Base-by-base conservation (phyloP, 1,140 invertebrate genomes). In the Samia ricini region DNA sequence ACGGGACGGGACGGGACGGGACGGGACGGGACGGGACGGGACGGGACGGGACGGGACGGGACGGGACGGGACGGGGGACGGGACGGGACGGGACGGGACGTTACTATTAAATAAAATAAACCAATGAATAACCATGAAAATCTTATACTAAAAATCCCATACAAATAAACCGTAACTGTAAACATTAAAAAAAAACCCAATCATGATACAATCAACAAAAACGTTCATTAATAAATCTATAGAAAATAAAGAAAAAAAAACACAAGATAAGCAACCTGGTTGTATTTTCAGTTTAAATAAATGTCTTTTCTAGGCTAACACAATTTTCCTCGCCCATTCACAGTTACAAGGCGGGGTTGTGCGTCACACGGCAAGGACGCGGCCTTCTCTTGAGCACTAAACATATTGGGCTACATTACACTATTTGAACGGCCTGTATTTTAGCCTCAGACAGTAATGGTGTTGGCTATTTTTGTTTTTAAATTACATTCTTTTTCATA, bases 321-420 rank as follows among this genome's bases (percentile, higher is more conserved):
- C 49, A 51, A 68, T 63, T 68, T 60, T 60, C 59, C 23, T 48
- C 42, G 58, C 58, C 58, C 73, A 74, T 77, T 81, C 68, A 77
- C 60, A 26, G 56, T 54, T 52, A 55, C 81, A 83, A 83, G 83
- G 81, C 74, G 61, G 63, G 54, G 22, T 60, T 55, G 73, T 81
- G 76, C 83, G 83, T 85, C 83, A 85, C 75, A 26, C 23, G 60
- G 51, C 73, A 81, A 85, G 82, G 82, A 72, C 78, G 67, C 55
- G 68, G 56, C 72, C 73, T 74, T 60, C 60, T 64, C 65, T 62
- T 59, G 73, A 70, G 62, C 61, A 68, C 22, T 48, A 61, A 61
- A 56, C 57, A 68, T 70, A 75, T 71, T 69, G 57, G 58, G 36
- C 22, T 26, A 19, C 57, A 61, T 64, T 77, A 76, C 60, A 64